Base-by-base conservation (phyloP, 2,888 invertebrate species). In the Drosophila multiciliata region DNA sequence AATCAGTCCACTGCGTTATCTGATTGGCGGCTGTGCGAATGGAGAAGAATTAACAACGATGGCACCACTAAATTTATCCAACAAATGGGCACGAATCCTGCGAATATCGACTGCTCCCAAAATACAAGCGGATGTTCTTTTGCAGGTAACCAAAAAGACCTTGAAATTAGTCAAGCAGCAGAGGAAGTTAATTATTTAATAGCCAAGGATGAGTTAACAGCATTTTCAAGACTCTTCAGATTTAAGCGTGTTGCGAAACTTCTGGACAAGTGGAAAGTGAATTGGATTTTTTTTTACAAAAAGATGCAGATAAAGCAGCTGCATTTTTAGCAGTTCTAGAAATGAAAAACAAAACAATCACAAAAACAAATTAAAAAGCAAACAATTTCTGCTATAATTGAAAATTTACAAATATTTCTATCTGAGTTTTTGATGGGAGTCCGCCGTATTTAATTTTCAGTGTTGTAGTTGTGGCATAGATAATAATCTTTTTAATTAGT, bases 1-100 rank as follows among this genome's bases (percentile, higher is more conserved):
- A 52, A 82, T 87, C 62, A 82, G 85, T 58, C 87, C 92, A n/a
- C 76, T 92, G 67, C 90, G 90, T 55, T 91, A 89, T 75, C 74
- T 92, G 67, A 90, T 93, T 71, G 86, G 90, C 42, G 90, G 91
- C 45, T 92, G 92, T 84, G 86, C 89, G 26, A 83, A 90, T 45
- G 89, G 91, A 17, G 83, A 90, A 3, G 91, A 92, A 66, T n/a
- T 91, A 3, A 82, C 80, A 7, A 85, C 89, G 15, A 87, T 88
- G 61, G 87, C 90, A 3, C 92, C 92, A 3, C 75, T 93, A 17
- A 93, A 91, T 71, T 68, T 93, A 38, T 88, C 93, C 69, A 86
- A 90, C 65, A 90, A 92, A 72, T 93, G 92, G 92, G 91, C 92
- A 4, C 86, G 92, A 60, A 92, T 93, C 57, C 78, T 93, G 62